Evolutionary conservation across 2,797 vertebrate genomes (phyloP), one percentile per base, ranked within the genome.

Genomic region (Botia kubotai): DNA sequence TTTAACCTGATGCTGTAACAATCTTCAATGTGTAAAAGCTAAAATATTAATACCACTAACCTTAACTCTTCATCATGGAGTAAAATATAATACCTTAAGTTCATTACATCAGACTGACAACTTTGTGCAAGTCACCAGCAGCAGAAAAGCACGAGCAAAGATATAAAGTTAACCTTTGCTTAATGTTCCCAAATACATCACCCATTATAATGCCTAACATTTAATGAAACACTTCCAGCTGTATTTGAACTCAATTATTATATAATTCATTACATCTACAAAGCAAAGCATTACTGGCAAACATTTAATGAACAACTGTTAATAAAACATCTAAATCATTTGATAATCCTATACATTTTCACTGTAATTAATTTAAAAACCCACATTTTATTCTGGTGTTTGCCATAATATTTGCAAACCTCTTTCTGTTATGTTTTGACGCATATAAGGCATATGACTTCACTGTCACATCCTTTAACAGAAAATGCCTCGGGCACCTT

Each of bases 351-450:
- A 2, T 17, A 63, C 13, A 72, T 21, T 65, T 36, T 1, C 33
- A 63, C 6, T 0, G 5, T 43, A 43, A 43, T 43, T 53, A 16
- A 7, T 60, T 60, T 26, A 2, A 17, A 46, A 46, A 16, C 16
- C 17, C 39, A 58, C 36, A 60, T 19, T 50, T 63, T 7, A 11
- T 46, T 43, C 7, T 73, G 4, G 3, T 12, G 16, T 4, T 62
- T 58, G 2, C 33, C 52, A 10, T 46, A 46, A 46, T 46, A 46
- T 46, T 46, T 46, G 7, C 8, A 10, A 46, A 46, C 43, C 43
- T 46, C 43, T 55, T 70, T 8, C 23, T 21, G 55, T 33, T 68
- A 8, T 58, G 21, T 70, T 78, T 70, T 50, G 12, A 60, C 17
- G 60, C 0, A 2, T 29, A 68, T 10, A 6, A 11, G 16, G 21